Percentiles rank a stretch among this genome's conserved stretches.
These are phyloP conservation scores for Euproctis similis DNA, from an alignment of 2,888 invertebrate species.

Conservation along the genomic window DNA sequence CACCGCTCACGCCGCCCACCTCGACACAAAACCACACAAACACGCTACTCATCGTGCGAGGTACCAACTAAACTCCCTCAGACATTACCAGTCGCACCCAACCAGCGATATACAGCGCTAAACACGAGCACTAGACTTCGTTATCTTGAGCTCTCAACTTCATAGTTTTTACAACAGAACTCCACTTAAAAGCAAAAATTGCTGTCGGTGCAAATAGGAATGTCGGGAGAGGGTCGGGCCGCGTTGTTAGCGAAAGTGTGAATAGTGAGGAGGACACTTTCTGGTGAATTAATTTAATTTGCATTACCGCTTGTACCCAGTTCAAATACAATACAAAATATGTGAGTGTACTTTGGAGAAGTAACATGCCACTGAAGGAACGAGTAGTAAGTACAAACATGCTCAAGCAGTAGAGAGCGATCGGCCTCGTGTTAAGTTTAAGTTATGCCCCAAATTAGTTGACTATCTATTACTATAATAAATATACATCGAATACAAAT, in stretches of 20 bases:
- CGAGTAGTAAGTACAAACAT: constrained; percentile 66
- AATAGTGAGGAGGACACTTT: constrained; percentile 52
- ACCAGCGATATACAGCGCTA: no score
- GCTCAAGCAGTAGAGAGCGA: constrained; percentile 68
- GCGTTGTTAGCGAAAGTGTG: constrained; percentile 60
- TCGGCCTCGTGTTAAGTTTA: constrained; percentile 59
- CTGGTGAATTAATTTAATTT: constrained; percentile 57
- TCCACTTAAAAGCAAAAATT: constrained; percentile 14
- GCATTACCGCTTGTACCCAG: constrained; percentile 63
- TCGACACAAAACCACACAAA: constrained; percentile 77
- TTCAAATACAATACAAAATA: constrained; percentile 55
- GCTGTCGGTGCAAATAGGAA: constrained; percentile 53
- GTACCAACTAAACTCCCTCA: constrained; percentile 30
- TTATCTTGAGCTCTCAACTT: neutral
- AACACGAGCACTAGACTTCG: no score
- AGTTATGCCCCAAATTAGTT: constrained; percentile 50
- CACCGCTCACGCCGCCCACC: constrained; percentile 77
- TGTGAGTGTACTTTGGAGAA: constrained; percentile 60
- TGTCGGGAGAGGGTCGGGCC: constrained; percentile 48
- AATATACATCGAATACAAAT: constrained; percentile 19
- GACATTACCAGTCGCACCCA: constrained; percentile 46
- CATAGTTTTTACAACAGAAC: neutral
- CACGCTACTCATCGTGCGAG: constrained; percentile 72
- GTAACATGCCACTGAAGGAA: constrained; percentile 66
- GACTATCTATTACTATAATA: constrained; percentile 17